Conservation (phyloP, 2,888 invertebrate species). For the Amorpha juglandis region DNA sequence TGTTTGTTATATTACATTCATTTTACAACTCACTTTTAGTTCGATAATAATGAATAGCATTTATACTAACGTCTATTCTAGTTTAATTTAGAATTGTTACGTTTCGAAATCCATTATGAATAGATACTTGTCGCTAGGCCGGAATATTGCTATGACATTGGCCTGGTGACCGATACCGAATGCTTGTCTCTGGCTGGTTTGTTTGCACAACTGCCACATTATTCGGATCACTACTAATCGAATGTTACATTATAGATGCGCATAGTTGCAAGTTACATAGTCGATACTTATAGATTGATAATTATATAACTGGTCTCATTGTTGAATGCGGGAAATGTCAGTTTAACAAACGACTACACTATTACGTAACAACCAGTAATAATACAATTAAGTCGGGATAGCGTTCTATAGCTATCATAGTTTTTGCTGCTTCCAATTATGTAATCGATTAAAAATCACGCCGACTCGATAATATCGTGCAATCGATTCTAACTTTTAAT, state of each 20-base stretch:
- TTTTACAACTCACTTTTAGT: background rate
- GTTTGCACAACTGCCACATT: constrained; percentile 56
- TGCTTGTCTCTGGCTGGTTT: constrained; percentile 43
- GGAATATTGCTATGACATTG: constrained; percentile 62
- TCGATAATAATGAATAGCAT: background rate
- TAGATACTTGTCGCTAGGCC: constrained; percentile 27
- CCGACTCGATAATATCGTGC: background rate
- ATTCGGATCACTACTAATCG: background rate
- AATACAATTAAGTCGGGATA: constrained; percentile 15
- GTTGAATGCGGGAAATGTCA: constrained; percentile 36
- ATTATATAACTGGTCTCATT: constrained; percentile 30
- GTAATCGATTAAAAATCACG: constrained; percentile 1
- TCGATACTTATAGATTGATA: constrained; percentile 32
- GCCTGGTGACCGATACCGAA: constrained; percentile 65
- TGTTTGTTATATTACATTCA: background rate
- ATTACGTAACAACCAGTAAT: constrained; percentile 35
- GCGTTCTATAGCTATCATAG: background rate
- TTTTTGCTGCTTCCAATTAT: constrained; percentile 2
- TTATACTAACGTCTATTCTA: background rate
- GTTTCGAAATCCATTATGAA: background rate
- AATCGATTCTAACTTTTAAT: constrained; percentile 7
- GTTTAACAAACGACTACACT: constrained; percentile 31
- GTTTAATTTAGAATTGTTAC: background rate
- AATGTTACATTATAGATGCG: background rate
- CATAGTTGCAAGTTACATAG: constrained; percentile 35